Evolutionary conservation across 2,113 vertebrate species (phyloP), one percentile per base, ranked within the genome.

Genomic region (Lathamus discolor): DNA sequence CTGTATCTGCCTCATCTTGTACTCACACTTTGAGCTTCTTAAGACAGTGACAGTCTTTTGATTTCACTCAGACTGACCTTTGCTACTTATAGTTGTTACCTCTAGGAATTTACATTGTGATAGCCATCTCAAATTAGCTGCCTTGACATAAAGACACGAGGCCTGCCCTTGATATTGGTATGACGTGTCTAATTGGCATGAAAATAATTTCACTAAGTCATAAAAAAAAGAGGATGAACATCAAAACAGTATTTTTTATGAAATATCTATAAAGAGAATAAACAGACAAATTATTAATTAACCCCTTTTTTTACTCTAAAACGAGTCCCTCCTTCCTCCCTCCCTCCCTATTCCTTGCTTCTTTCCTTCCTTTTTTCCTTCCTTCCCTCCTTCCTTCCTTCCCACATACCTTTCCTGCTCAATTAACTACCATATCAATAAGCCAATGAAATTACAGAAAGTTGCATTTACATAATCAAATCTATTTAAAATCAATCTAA

Each of bases 341-440:
- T 69, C 8, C 8, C 49, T 27, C 49, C 8, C 49, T 24, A 23
- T 48, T 74, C 16, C 27, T 46, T 31, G 88, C 39, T 78, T 52
- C 59, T 52, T 51, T 74, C 18, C 24, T 46, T 31, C 90, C 35
- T 83, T 76, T 79, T 74, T 66, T 70, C 49, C 24, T 37, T 78
- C 17, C 24, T 46, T 37, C 85, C 39, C 80, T 86, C 83, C 82
- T 66, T 78, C 17, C 24, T 43, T 39, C 88, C 41, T 84, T 86
- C 83, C 79, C 67, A 62, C 48, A 52, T 78, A 51, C 24, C 62
- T 90, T 78, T 88, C 25, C 51, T 81, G 31, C 33, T 86, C 92
- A 88, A 92, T 92, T 93, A 95, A 95, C 80, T 90, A 76, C 28
- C 5, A 6, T 82, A 92, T 94, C 90, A 93, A 96, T 87, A 96